Conservation (phyloP, 2,888 invertebrate genomes). For the Mythimna lalbum region DNA sequence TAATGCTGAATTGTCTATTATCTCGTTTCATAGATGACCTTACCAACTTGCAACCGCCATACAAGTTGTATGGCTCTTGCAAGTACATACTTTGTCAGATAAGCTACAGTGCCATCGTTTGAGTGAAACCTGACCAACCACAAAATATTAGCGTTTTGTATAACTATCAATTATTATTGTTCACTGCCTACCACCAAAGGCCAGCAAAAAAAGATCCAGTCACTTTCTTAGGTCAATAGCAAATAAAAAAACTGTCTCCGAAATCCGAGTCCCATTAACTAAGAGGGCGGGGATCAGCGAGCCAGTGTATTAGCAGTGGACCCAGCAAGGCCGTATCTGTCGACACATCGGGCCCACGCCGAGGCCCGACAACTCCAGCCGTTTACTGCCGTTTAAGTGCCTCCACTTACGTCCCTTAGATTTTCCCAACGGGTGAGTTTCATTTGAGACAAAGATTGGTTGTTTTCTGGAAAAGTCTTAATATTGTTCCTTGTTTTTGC, state of each 20-base stretch:
- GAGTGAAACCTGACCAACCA: neutral
- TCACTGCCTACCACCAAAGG: neutral
- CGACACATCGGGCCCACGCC: conserved; percentile 65
- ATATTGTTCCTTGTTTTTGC: too few relatives aligned
- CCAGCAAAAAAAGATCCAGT: conserved; percentile 10
- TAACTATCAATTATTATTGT: neutral
- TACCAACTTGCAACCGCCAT: too few relatives aligned
- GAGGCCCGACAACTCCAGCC: conserved; percentile 63
- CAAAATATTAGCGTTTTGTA: neutral
- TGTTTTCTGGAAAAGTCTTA: conserved; percentile 43
- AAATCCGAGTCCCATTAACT: conserved; percentile 47
- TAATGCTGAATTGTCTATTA: too few relatives aligned
- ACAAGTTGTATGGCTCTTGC: neutral
- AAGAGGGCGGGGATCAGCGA: conserved; percentile 59
- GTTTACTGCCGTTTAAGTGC: conserved; percentile 72
- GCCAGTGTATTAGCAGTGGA: conserved; percentile 69
- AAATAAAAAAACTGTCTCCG: conserved; percentile 50
- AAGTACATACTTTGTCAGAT: neutral
- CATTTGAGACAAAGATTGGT: conserved; percentile 46
- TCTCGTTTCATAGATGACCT: neutral
- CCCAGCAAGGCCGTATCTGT: conserved; percentile 71
- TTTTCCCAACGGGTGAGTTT: conserved; percentile 55
- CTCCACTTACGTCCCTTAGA: conserved; percentile 63
- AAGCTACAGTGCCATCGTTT: neutral
- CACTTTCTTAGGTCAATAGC: conserved; percentile 38